Conservation (phyloP, 1,140 invertebrate genomes). For the Plodia interpunctella region DNA sequence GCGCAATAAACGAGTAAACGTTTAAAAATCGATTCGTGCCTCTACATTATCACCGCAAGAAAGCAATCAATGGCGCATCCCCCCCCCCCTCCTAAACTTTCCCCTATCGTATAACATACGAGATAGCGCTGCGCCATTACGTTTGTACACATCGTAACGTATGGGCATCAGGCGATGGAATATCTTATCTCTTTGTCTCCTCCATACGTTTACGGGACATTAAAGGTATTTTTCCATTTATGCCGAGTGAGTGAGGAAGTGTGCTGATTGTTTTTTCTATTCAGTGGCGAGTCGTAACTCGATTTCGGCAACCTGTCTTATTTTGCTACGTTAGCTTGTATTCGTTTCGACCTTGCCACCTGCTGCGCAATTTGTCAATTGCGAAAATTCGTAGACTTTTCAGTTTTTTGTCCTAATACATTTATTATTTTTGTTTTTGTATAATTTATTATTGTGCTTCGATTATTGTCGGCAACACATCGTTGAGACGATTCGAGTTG, state of each 20-base stretch:
- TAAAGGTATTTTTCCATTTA: constrained; percentile 1
- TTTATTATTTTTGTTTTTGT: too few relatives aligned
- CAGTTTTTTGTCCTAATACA: too few relatives aligned
- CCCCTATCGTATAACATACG: not conserved
- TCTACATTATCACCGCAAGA: constrained; percentile 1
- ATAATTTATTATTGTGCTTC: too few relatives aligned
- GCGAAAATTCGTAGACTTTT: too few relatives aligned
- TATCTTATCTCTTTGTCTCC: constrained; percentile 1
- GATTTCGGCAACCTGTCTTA: too few relatives aligned
- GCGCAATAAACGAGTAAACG: not conserved
- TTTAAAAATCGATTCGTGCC: not conserved
- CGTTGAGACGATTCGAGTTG: too few relatives aligned
- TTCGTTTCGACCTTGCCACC: too few relatives aligned
- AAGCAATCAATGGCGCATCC: not conserved
- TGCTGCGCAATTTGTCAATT: too few relatives aligned
- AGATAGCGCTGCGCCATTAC: not conserved
- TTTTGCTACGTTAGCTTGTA: too few relatives aligned
- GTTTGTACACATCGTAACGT: constrained; percentile 2
- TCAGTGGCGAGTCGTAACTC: not conserved
- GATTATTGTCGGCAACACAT: too few relatives aligned
- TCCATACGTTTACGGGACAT: not conserved
- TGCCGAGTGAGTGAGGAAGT: not conserved
- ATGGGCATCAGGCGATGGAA: not conserved
- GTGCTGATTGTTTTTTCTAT: not conserved
- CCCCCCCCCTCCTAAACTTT: not conserved